Evolutionary conservation across 2,113 vertebrate species (phyloP).

Genomic region (Thymallus thymallus): DNA sequence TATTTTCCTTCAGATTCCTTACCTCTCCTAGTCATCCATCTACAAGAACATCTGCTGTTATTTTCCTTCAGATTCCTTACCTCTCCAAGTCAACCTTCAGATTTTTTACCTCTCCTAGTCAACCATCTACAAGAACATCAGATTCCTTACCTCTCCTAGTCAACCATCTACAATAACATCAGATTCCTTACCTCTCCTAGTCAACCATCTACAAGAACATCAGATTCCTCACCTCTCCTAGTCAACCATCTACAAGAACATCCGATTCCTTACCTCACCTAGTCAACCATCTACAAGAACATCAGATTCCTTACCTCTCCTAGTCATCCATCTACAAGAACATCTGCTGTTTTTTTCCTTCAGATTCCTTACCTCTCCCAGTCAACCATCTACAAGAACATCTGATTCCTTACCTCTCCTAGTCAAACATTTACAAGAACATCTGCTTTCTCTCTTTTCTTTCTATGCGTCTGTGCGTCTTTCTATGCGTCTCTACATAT

Average conservation of each 20-base stretch:
- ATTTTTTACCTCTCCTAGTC: slow-evolving; percentile 35
- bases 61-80: slow-evolving; percentile 52
- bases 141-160: too few relatives aligned
- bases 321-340: slow-evolving; percentile 43
- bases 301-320: slow-evolving; percentile 34
- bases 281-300: too few relatives aligned
- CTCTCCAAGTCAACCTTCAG: slow-evolving; percentile 37
- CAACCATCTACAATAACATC: too few relatives aligned
- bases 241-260: too few relatives aligned
- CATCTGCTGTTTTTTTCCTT: slow-evolving; percentile 61
- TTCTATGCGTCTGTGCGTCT: slow-evolving; percentile 20
- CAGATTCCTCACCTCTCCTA: too few relatives aligned
- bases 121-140: too few relatives aligned
- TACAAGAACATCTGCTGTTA: slow-evolving; percentile 54
- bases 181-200: too few relatives aligned
- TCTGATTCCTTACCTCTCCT: too few relatives aligned
- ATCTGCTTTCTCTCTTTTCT: slow-evolving; percentile 19
- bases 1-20: slow-evolving; percentile 57
- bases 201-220: too few relatives aligned
- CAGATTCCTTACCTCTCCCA: slow-evolving; percentile 32
- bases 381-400: too few relatives aligned
- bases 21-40: slow-evolving; percentile 36
- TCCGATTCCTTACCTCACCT: too few relatives aligned
- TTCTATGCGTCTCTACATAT: slow-evolving; percentile 18
- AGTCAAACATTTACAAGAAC: too few relatives aligned